Evolutionary conservation across 2,113 vertebrate species (phyloP).

Genomic region (Sakesphorus luctuosus): DNA sequence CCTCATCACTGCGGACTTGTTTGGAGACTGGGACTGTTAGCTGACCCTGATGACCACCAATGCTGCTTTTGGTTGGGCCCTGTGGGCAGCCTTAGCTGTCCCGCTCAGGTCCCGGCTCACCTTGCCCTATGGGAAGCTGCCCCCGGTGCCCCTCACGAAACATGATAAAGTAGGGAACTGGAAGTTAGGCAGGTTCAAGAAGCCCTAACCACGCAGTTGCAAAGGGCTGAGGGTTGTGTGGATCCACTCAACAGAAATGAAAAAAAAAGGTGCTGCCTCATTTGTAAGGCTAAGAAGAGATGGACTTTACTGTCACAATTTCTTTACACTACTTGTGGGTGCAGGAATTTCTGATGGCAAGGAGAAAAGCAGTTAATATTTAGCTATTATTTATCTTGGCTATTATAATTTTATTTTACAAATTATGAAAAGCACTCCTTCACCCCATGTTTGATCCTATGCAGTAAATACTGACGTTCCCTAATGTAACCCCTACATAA

Average conservation of each 20-base stretch:
- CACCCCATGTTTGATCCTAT: neutral
- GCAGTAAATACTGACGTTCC: neutral
- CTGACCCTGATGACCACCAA: neutral
- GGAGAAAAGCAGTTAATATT: neutral
- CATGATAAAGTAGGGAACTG: neutral
- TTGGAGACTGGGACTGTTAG: neutral
- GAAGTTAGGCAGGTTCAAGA: neutral
- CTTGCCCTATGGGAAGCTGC: neutral
- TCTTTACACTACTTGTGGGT: neutral
- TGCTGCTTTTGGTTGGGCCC: neutral
- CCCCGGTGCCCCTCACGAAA: neutral
- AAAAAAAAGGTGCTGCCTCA: neutral
- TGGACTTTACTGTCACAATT: neutral
- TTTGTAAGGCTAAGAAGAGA: neutral
- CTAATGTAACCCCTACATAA: neutral
- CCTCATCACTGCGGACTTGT: neutral
- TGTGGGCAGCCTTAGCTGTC: neutral
- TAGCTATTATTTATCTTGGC: neutral
- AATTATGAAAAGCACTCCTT: neutral
- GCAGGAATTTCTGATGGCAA: neutral
- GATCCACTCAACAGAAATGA: neutral
- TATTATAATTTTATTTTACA: neutral
- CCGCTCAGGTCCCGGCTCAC: neutral
- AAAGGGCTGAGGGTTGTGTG: neutral
- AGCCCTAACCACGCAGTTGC: accelerated